Evolutionary conservation across 2,888 invertebrate genomes (phyloP), one percentile per base, ranked within the genome.

Genomic region (Troides aeacus): DNA sequence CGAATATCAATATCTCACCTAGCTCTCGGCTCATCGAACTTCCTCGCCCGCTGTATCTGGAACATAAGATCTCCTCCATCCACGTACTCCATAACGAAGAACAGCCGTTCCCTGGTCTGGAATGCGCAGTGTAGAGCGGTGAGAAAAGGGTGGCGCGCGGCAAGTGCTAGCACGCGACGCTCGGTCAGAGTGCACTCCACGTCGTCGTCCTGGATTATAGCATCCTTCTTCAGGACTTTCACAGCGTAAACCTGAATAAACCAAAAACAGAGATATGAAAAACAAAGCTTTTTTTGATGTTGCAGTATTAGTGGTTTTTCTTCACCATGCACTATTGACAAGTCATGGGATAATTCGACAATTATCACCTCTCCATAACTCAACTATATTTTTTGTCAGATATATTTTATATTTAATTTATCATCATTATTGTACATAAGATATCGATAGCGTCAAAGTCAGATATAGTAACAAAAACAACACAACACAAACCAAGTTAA

Each of bases 81-180:
- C 67, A 99, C 99, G 90, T 99, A 99, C 93, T 99, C 99, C 99
- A 99, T 99, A 75, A 99, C 99, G 93, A 99, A 99, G 94, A 99
- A 99, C 76, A 99, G 94, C 17, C 98, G 95, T 87, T 98, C 98
- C 90, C 95, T 95, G 69, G 99, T 99, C 93, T 99, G 99, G 94
- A 99, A 99, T 93, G 98, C 98, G 84, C 97, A 98, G 94, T 98
- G 97, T 81, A 99, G 94, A 79, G 99, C 99, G 74, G 99, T 99
- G 74, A 99, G 95, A 93, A 99, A 99, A 69, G 99, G 99, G 93
- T 99, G 99, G 75, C 96, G 97, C 73, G 99, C 99, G n/a, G 99
- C 98, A 83, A 99, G 93, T 66, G 98, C 97, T 81, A 99, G 94
- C 86, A 99, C 99, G 82, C 99, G 95, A 85, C 99, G 99, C 92